Evolutionary conservation across 1,140 invertebrate genomes (phyloP), one percentile per base, ranked within the genome.

Genomic region (Mya arenaria): DNA sequence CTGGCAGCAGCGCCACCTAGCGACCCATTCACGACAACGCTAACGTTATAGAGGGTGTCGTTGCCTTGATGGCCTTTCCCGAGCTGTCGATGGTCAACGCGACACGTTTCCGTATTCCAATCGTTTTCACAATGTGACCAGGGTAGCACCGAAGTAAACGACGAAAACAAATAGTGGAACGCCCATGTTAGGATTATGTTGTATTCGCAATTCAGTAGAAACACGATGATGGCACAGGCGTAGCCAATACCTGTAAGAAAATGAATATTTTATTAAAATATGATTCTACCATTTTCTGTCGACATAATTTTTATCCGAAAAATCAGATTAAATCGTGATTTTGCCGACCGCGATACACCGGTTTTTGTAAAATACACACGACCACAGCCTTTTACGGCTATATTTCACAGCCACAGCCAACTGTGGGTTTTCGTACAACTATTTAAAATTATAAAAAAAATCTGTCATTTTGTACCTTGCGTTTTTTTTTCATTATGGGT

Each of bases 101-200:
- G 56, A 66, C 90, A 89, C 30, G 87, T 80, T n/a, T 82, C 68
- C 0, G 93, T 92, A 83, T 93, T 93, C 93, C 93, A 94, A 34
- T 80, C 77, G 72, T 93, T 92, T 37, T 91, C 85, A 79, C 93
- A 94, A 44, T 89, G 82, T 30, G 90, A 91, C 93, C 93, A 94
- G 0, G 93, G 92, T 17, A 94, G 78, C 15, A 87, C 85, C 2
- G 84, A 71, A 8, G 77, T 87, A 82, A 93, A 92, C 25, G 91
- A 91, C 15, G 87, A 74, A 55, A 90, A 87, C 6, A 92, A 82
- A 74, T 92, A 93, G 82, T 91, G 91, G 55, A 92, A 84, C 0
- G 91, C 89, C 91, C 91, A 93, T 0, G 90, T 80, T 17, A 92
- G 71, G 36, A 93, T 91, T 58, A 92, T 88, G 87, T 92, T 92